Base-by-base conservation (phyloP, 2,888 invertebrate species). In the Pheosia tremula region DNA sequence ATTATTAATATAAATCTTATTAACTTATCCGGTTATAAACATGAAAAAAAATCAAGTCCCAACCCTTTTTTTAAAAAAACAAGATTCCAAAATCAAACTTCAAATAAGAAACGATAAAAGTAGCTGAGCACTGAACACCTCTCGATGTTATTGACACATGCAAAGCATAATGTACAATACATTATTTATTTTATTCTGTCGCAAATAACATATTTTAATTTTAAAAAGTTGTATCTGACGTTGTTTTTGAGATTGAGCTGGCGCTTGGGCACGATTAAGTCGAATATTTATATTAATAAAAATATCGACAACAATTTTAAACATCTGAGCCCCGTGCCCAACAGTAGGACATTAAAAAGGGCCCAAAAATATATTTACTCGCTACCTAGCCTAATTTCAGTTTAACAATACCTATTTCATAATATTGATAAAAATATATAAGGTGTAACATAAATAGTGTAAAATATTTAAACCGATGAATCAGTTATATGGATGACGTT, bases 81-180 rank as follows among this genome's bases (percentile, higher is more conserved):
- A 41, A 24, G 24, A 24, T 24, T 24, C 2, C 24, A 24, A 24
- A 41, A 13, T 24, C 56, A 41, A 62, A 64, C 24, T 56, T 49
- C 8, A 41, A 59, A 57, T 45, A 59, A 60, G 59, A 65, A 63
- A 57, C 5, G 4, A 13, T 60, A 54, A n/a, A 57, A 13, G 6
- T 41, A 39, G 61, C 57, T 57, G 61, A 45, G 41, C 56, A 57
- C 65, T 66, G 63, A 57, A 62, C 58, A 70, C 24, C 24, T 62
- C 63, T 58, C 57, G 58, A 62, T 69, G 83, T 80, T 83, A 82
- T 83, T 84, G 83, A 83, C 84, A 74, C 78, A 82, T 82, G 82
- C 77, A 79, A 83, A 82, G 74, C 77, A 63, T 68, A 75, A 72
- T 68, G 69, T 76, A 78, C 70, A 74, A 84, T 82, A 82, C 76